Evolutionary conservation across 2,888 invertebrate genomes (phyloP).

Genomic region (Trichacis sp.): DNA sequence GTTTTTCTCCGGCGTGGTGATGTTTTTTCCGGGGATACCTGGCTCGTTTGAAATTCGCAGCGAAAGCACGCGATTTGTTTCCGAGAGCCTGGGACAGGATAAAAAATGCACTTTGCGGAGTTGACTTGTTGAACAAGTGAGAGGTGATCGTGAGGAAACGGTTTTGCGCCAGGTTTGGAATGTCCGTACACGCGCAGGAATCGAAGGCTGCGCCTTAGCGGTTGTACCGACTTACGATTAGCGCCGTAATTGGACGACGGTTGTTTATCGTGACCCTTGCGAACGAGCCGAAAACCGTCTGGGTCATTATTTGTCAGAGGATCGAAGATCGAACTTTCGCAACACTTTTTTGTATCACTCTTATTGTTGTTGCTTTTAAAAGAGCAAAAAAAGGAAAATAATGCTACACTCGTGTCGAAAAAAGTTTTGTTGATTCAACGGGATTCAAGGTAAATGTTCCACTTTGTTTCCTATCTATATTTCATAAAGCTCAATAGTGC

Average conservation of each 20-base stretch:
- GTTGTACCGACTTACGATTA: no score
- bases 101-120: slow-evolving; percentile 10
- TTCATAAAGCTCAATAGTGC: no score
- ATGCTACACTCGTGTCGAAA: background rate
- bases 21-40: no score
- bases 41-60: no score
- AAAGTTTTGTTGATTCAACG: no score
- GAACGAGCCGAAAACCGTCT: background rate
- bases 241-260: slow-evolving; percentile 13
- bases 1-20: no score
- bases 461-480: no score
- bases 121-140: slow-evolving; percentile 40
- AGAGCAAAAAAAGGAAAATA: no score
- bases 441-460: no score
- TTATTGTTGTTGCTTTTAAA: no score
- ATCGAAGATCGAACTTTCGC: background rate
- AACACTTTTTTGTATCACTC: no score
- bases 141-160: slow-evolving; percentile 46
- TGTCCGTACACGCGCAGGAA: slow-evolving; percentile 41
- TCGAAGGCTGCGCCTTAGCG: slow-evolving; percentile 46
- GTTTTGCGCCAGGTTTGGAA: slow-evolving; percentile 51
- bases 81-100: background rate
- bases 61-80: no score
- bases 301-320: background rate
- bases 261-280: background rate